A percentile compares a stretch with the other conserved stretches of the same genome.
phyloP scores from a whole-genome alignment of 2,113 vertebrate genomes.

The Colaptes auratus region DNA sequence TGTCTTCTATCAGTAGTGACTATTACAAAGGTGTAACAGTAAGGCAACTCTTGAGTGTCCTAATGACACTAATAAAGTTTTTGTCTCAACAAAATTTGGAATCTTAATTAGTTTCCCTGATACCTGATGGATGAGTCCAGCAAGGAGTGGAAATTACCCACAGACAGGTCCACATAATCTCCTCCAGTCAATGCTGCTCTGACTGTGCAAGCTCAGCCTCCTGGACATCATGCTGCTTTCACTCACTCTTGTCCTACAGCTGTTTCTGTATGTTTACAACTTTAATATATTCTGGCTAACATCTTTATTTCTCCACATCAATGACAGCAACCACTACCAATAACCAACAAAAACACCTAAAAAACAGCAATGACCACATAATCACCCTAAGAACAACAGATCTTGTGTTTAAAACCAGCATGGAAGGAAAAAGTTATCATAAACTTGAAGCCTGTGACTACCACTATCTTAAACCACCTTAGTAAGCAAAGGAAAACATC shows the following conservation, averaged over 20 bases:
- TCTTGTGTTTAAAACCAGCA: neutral
- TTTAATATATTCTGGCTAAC: neutral
- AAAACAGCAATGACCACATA: neutral
- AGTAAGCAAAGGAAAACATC: neutral
- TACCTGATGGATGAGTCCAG: neutral
- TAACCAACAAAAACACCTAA: neutral
- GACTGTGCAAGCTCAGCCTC: accelerated
- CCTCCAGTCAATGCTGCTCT: neutral
- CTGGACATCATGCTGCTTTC: neutral
- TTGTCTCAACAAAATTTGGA: neutral
- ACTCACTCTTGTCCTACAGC: neutral
- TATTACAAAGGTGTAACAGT: neutral
- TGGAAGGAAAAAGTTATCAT: neutral
- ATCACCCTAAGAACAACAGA: neutral
- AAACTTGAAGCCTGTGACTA: neutral
- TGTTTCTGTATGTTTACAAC: neutral
- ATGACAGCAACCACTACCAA: neutral
- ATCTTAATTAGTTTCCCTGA: neutral
- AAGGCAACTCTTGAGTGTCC: neutral
- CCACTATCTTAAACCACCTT: neutral
- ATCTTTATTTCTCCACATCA: neutral
- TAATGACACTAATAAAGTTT: neutral
- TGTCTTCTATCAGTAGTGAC: neutral
- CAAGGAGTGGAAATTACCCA: neutral
- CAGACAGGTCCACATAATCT: neutral